Conservation (phyloP, 1,140 invertebrate genomes). For the Bombus huntii region DNA sequence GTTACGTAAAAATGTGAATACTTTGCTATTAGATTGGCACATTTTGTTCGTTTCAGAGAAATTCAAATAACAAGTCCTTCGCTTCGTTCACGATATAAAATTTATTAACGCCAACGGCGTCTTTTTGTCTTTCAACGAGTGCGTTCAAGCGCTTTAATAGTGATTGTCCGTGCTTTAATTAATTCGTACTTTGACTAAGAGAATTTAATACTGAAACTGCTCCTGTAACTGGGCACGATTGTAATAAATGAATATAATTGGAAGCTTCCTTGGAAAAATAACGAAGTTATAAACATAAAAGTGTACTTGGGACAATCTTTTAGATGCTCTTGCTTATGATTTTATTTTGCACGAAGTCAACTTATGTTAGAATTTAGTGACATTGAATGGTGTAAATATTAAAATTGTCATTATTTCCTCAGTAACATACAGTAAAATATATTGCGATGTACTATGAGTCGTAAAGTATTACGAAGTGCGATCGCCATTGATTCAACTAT, state of each 20-base stretch:
- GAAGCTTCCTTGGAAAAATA: slow-evolving; percentile 7
- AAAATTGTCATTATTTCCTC: too few relatives aligned
- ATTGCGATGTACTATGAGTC: too few relatives aligned
- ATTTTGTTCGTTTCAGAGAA: background rate
- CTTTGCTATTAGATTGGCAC: background rate
- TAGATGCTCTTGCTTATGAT: too few relatives aligned
- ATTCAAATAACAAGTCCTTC: background rate
- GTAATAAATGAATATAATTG: slow-evolving; percentile 7
- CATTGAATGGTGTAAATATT: background rate
- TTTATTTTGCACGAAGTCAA: background rate
- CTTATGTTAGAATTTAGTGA: background rate
- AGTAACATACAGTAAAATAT: too few relatives aligned
- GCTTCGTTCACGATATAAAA: background rate
- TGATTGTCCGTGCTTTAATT: slow-evolving; percentile 22
- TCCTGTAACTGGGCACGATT: background rate
- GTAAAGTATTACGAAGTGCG: too few relatives aligned
- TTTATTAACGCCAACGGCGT: background rate
- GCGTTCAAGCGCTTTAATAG: slow-evolving; percentile 3
- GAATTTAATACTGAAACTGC: background rate
- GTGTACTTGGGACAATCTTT: background rate
- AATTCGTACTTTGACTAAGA: slow-evolving; percentile 10
- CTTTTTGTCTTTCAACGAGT: background rate
- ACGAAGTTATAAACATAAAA: background rate
- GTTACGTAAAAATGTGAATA: background rate
- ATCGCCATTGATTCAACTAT: too few relatives aligned